Base-by-base conservation (phyloP, 2,797 vertebrate species). In the Lophius americanus region DNA sequence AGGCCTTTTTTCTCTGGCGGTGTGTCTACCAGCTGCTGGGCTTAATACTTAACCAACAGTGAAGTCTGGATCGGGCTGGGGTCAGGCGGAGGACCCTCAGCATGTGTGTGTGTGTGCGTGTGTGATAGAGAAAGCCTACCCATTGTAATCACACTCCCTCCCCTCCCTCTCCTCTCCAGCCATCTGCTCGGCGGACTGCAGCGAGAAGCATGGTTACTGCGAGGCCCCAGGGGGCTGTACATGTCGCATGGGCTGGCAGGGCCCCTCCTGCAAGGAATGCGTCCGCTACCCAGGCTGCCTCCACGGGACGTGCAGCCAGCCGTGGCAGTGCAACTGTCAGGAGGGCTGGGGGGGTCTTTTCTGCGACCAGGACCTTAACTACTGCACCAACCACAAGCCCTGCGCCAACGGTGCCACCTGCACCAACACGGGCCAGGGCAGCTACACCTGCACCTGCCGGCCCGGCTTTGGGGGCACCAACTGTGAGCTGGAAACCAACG, bases 271-370 rank as follows among this genome's bases (percentile, higher is more conserved):
- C 58, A 92, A 87, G 0, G 81, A 95, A 68, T 97, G 96, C 2
- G 89, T 93, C 3, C 93, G 91, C 49, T 89, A 95, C 86, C 95
- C 95, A 0, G 94, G 94, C 73, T 96, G 95, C 81, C 82, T 94
- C 54, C 95, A 95, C 0, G 95, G 95, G 70, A 94, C 93, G 9
- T 96, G 95, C 86, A 76, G 75, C 50, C 93, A 95, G 81, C 95
- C 94, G 0, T 96, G 94, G 92, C 93, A 95, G 83, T 96, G 95
- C 73, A 91, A 90, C 82, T 96, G 95, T 75, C 91, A 92, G 80
- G 95, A 96, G 70, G 95, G 95, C 37, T 96, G 95, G 95, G 95
- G 95, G 2, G 95, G 95, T 0, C 93, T 96, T 56, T 95, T 95
- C 88, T 96, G 95, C 33, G 92, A 95, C 86, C 93, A 95, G 86